These are phyloP conservation scores for Rambutsinella grinnellia DNA, from an alignment of 2,888 invertebrate species.

Conservation along the genomic window DNA sequence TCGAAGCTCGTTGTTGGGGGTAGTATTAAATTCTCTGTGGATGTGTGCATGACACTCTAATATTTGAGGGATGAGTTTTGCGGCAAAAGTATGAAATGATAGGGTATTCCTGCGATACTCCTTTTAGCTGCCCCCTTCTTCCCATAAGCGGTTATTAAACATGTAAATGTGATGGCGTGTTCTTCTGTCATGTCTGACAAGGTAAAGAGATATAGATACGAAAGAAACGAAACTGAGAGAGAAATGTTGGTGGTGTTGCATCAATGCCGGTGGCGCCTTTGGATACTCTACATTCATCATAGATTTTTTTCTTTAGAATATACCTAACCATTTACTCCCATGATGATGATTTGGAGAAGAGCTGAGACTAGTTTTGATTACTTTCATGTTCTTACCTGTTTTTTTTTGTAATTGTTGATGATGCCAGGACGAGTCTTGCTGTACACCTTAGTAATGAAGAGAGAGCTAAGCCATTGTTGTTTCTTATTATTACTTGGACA, in stretches of 20 bases:
- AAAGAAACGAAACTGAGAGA: background rate
- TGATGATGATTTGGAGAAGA: background rate
- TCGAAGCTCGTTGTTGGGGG: background rate
- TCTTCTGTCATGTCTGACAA: conserved; percentile 49
- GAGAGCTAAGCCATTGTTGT: background rate
- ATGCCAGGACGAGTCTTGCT: background rate
- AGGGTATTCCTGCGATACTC: conserved; percentile 46
- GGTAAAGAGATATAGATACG: conserved; percentile 14
- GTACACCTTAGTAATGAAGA: background rate
- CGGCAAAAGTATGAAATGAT: conserved; percentile 53
- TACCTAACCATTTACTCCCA: background rate
- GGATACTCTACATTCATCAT: conserved; percentile 36
- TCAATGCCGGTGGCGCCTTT: conserved; percentile 52
- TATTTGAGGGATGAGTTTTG: conserved; percentile 9
- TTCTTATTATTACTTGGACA: conserved; percentile 20
- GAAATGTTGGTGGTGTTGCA: conserved; percentile 29
- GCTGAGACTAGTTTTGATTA: conserved; percentile 25
- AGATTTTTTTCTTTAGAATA: background rate
- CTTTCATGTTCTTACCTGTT: conserved; percentile 4
- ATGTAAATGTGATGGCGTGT: conserved; percentile 55
- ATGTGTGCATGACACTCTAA: background rate
- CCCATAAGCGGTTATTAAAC: conserved; percentile 53
- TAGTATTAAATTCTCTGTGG: background rate
- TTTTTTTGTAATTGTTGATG: conserved; percentile 4
- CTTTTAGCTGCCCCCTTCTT: conserved; percentile 47